Evolutionary conservation across 2,888 invertebrate genomes (phyloP), one percentile per base, ranked within the genome.

Genomic region (Drosophila kokeensis): DNA sequence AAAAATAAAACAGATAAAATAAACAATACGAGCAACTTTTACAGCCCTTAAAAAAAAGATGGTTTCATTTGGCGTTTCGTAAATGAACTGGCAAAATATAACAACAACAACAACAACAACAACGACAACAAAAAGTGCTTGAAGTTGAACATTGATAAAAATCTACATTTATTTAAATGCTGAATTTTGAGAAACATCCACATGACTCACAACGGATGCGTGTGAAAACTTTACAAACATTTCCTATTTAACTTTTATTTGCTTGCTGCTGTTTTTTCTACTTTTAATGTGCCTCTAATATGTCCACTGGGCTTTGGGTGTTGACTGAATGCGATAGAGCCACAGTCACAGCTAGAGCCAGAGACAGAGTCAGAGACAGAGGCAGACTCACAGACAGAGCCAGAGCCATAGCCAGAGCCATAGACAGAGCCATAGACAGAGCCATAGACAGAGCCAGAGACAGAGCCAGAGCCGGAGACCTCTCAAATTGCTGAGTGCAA

Each of bases 261-360:
- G 49, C 70, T 74, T 78, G 61, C 45, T 15, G 24, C 45, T 42
- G 27, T 65, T 54, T 57, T 32, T 63, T 64, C 50, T 18, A 55
- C 38, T 74, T 58, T 69, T 68, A 77, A 64, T 69, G 62, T 29
- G 49, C 15, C 64, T 62, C 69, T 84, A 85, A 85, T 85, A 73
- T 70, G 82, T 89, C 89, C 85, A 60, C 57, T 42, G 87, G 87
- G 82, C 65, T 65, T 78, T 64, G 71, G 53, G 21, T 18, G 57
- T 57, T 30, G 30, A 57, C 30, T 30, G 42, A 40, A 30, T 21
- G 29, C 24, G 48, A 55, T 55, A 24, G 15, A 15, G 15, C 24
- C 45, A 1, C 30, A 10, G 27, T 4, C 27, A 27, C 3, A 15
- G 7, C 24, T 21, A 1, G 10, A 10, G 32, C 0, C 3, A 32